A percentile compares a stretch with the other conserved stretches of the same genome.
Conservation (phyloP, 2,797 vertebrate genomes). For the Phataginus tricuspis region DNA sequence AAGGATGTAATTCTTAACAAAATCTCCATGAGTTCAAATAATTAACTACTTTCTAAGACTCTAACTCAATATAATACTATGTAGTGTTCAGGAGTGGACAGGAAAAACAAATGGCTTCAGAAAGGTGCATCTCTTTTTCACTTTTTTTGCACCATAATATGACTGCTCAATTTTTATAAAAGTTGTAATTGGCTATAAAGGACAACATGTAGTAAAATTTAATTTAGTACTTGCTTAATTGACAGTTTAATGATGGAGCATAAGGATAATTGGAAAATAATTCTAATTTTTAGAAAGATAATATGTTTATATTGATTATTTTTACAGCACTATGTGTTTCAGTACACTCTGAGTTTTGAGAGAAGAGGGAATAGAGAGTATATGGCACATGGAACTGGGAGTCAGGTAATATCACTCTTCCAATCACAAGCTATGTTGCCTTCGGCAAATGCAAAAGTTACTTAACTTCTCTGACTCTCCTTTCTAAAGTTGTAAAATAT, state of each 20-base stretch:
- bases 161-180: neutral
- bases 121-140: neutral
- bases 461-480: neutral
- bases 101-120: neutral
- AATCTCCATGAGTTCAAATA: neutral
- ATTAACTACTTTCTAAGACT: slow-evolving; percentile 10
- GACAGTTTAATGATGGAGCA: slow-evolving; percentile 45
- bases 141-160: neutral
- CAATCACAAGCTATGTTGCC: neutral
- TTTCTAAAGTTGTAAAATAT: neutral
- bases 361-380: neutral
- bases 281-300: slow-evolving; percentile 45
- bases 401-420: neutral
- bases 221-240: neutral
- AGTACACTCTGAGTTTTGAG: neutral
- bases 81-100: neutral
- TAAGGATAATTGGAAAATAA: slow-evolving; percentile 43
- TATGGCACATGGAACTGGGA: neutral
- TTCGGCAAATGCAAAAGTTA: neutral
- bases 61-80: neutral
- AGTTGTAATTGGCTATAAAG: neutral
- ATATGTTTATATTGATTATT: slow-evolving; percentile 49
- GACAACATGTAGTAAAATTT: neutral
- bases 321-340: neutral
- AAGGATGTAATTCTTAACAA: slow-evolving; percentile 5